A percentile compares a stretch with the other conserved stretches of the same genome.
Evolutionary conservation across 1,140 invertebrate genomes (phyloP).

Genomic region (Orchestia grillus): DNA sequence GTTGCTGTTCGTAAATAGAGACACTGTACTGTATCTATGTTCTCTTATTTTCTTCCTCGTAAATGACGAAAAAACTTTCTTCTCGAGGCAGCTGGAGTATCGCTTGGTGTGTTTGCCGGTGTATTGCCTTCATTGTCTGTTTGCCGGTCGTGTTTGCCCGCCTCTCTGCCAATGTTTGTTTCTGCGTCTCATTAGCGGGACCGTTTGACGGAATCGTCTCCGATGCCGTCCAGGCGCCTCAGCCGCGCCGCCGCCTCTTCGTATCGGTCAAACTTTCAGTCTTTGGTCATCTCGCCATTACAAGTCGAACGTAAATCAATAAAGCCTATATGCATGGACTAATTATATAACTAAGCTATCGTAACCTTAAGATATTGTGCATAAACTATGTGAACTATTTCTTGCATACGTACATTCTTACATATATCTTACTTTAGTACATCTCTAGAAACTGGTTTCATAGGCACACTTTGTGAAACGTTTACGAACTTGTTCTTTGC

Average conservation of each 20-base stretch:
- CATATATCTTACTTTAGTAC: too few relatives aligned
- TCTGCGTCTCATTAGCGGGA: conserved; percentile 45
- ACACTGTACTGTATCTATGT: neutral
- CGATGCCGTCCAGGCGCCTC: neutral
- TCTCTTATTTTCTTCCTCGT: neutral
- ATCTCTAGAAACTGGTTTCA: too few relatives aligned
- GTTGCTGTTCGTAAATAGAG: too few relatives aligned
- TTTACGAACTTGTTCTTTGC: too few relatives aligned
- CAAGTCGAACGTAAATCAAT: too few relatives aligned
- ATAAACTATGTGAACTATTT: too few relatives aligned
- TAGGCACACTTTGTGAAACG: too few relatives aligned
- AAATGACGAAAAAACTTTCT: neutral
- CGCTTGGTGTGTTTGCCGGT: conserved; percentile 9
- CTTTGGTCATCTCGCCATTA: neutral
- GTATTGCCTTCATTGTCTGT: conserved; percentile 47
- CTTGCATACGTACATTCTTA: too few relatives aligned
- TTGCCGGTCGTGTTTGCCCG: conserved; percentile 28
- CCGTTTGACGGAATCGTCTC: neutral
- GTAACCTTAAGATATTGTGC: too few relatives aligned
- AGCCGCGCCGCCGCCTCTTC: neutral
- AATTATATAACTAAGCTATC: too few relatives aligned
- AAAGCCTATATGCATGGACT: too few relatives aligned
- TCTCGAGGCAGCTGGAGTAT: neutral
- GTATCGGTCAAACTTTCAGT: neutral
- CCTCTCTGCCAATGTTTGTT: conserved; percentile 49